Conservation (phyloP, 2,113 vertebrate genomes). For the Myotis brandtii region DNA sequence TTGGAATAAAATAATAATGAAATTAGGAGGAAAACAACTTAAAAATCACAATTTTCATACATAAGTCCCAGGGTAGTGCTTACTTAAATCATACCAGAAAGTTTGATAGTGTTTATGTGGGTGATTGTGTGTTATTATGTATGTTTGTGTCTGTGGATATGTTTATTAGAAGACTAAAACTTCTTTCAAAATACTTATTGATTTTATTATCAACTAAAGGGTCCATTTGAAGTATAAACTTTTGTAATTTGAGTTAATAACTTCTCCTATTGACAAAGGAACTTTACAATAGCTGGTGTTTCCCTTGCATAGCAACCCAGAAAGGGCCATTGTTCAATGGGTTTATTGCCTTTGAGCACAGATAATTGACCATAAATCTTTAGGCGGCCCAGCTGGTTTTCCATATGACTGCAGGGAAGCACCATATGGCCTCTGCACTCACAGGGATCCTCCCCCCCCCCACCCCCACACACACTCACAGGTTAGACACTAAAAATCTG, state of each 20-base stretch:
- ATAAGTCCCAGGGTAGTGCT: background rate
- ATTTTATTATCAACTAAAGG: constrained; percentile 15
- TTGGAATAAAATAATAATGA: background rate
- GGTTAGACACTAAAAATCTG: constrained; percentile 69
- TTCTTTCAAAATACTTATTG: constrained; percentile 18
- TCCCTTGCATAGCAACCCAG: background rate
- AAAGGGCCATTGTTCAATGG: constrained; percentile 59
- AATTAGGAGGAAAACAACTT: background rate
- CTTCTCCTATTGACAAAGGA: constrained; percentile 43
- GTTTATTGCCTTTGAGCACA: constrained; percentile 49
- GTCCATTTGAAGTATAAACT: background rate
- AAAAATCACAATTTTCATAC: background rate
- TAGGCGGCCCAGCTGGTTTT: constrained; percentile 71
- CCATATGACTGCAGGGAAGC: constrained; percentile 55
- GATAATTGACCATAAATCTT: constrained; percentile 75
- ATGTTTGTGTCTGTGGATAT: background rate
- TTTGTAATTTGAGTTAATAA: constrained; percentile 25
- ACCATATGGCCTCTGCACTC: constrained; percentile 62
- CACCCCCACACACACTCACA: background rate
- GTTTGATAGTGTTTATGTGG: background rate
- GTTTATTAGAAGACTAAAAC: constrained; percentile 10
- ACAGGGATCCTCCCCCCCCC: background rate
- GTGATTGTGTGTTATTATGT: background rate
- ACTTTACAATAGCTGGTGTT: background rate
- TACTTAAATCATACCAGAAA: background rate